phyloP scores from a whole-genome alignment of 1,140 invertebrate genomes.

The Listronotus oregonensis region DNA sequence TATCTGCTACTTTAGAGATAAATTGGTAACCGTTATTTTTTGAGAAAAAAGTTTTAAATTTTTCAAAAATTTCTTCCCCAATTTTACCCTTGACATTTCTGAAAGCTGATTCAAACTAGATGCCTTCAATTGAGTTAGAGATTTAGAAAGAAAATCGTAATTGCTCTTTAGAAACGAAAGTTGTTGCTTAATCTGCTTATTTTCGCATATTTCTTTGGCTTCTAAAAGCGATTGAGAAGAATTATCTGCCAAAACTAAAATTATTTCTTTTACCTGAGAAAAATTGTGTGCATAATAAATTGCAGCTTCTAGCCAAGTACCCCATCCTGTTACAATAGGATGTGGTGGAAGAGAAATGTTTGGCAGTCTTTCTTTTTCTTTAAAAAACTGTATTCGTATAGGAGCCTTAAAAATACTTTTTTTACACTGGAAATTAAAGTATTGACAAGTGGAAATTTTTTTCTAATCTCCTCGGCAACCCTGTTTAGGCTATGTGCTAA shows the following conservation, averaged over 20 bases:
- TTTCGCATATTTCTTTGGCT: slow-evolving; percentile 4
- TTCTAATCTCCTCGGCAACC: slow-evolving; percentile 28
- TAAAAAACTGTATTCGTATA: slow-evolving; percentile 13
- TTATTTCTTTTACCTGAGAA: slow-evolving; percentile 11
- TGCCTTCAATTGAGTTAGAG: slow-evolving; percentile 2
- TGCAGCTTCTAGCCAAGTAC: slow-evolving; percentile 22
- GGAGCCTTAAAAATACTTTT: slow-evolving; percentile 34
- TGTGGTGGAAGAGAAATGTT: slow-evolving; percentile 15
- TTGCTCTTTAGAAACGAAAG: slow-evolving; percentile 7
- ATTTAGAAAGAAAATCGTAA: slow-evolving; percentile 7
- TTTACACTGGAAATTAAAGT: slow-evolving; percentile 34
- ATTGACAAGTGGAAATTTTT: slow-evolving; percentile 31
- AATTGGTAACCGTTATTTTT: slow-evolving; percentile 3
- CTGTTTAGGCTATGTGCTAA: slow-evolving; percentile 33
- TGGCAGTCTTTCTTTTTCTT: slow-evolving; percentile 18
- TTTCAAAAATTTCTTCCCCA: slow-evolving; percentile 12
- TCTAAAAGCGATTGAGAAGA: slow-evolving; percentile 5
- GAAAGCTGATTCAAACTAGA: too few relatives aligned
- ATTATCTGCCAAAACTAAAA: slow-evolving; percentile 6
- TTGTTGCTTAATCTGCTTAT: slow-evolving; percentile 1
- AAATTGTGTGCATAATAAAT: slow-evolving; percentile 31
- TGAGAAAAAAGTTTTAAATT: background rate
- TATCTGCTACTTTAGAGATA: background rate
- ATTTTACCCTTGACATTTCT: too few relatives aligned
- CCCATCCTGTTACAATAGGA: slow-evolving; percentile 21